phyloP scores from a whole-genome alignment of 2,113 vertebrate genomes.

The Rafetus swinhoei region DNA sequence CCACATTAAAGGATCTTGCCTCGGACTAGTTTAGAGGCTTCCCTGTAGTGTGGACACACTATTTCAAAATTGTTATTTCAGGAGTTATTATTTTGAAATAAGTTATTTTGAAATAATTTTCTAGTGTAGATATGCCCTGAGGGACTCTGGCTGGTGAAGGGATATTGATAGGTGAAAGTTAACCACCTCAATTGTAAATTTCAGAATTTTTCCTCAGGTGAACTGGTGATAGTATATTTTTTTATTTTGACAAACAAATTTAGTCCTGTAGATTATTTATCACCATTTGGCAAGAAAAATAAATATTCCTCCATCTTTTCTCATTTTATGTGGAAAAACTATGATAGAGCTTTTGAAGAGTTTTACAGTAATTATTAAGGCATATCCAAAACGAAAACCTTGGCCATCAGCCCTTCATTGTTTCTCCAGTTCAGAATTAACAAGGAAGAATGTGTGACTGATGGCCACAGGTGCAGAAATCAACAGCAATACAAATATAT shows the following conservation, averaged over 20 bases:
- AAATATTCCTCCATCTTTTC: background rate
- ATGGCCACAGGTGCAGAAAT: conserved; percentile 56
- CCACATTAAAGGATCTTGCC: no score
- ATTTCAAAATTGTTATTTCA: no score
- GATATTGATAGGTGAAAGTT: background rate
- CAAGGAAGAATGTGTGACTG: conserved; percentile 57
- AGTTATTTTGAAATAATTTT: no score
- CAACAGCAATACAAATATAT: conserved; percentile 59
- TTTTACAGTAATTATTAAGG: background rate
- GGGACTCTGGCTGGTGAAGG: background rate
- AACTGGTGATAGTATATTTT: background rate
- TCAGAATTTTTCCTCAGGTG: background rate
- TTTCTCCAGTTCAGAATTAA: conserved; percentile 48
- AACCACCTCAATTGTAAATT: background rate
- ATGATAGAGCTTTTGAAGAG: background rate
- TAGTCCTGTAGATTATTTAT: background rate
- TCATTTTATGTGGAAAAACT: background rate
- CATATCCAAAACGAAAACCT: conserved; percentile 42
- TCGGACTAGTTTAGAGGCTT: no score
- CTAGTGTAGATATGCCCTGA: no score
- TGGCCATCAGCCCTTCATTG: background rate
- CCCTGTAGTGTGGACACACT: no score
- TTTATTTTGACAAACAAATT: background rate
- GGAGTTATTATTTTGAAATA: no score
- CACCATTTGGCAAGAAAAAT: background rate